Percentiles rank a stretch among this genome's conserved stretches.
Conservation (phyloP, 2,113 vertebrate genomes). For the Sarotherodon lohbergeri region DNA sequence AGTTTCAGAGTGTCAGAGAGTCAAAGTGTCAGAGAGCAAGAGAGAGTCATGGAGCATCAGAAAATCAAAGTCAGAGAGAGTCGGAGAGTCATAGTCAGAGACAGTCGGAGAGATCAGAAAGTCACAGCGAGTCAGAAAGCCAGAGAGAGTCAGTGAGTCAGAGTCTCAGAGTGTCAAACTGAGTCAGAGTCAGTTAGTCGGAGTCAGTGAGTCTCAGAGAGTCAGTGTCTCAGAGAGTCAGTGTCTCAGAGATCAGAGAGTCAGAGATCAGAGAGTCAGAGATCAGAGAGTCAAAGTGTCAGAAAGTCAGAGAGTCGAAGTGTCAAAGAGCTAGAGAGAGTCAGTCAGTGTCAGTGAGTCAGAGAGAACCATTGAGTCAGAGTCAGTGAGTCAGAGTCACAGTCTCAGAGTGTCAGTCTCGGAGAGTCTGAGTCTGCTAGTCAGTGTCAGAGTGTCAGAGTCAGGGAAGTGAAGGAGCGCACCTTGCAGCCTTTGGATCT, state of each 20-base stretch:
- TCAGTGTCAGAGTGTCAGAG: background rate
- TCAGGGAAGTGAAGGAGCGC: background rate
- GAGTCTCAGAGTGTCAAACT: background rate
- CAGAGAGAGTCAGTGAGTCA: background rate
- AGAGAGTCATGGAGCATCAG: background rate
- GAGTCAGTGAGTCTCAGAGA: too few species aligned
- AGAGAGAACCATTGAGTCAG: too few species aligned
- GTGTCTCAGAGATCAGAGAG: background rate
- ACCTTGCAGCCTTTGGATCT: constrained; percentile 80
- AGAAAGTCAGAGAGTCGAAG: background rate
- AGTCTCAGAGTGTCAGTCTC: background rate
- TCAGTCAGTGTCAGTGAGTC: background rate
- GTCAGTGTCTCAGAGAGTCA: background rate
- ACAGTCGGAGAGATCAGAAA: background rate
- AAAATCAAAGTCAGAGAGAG: background rate
- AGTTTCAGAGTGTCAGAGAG: background rate
- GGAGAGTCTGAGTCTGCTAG: background rate
- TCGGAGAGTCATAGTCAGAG: background rate
- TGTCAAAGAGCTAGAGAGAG: background rate
- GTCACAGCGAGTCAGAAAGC: background rate
- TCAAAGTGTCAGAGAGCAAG: background rate
- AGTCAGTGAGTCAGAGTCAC: background rate
- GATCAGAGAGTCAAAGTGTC: background rate
- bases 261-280: background rate
- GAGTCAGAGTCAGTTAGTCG: too few species aligned